Conservation (phyloP, 2,797 vertebrate genomes). For the Netta rufina region DNA sequence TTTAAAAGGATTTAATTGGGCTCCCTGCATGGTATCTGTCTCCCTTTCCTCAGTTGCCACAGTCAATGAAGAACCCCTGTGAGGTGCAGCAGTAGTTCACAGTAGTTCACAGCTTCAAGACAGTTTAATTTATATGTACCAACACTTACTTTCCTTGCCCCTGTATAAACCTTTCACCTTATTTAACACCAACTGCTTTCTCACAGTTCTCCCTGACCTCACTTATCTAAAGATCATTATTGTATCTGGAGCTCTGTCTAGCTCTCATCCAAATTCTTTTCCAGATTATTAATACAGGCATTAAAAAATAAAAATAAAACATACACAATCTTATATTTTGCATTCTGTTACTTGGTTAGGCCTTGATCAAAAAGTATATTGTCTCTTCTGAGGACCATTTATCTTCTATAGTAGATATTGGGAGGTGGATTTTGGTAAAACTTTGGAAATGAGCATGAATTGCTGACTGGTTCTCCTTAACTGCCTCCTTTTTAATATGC, state of each 20-base stretch:
- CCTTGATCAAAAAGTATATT: not conserved
- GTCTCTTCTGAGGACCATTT: not conserved
- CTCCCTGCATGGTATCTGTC: not conserved
- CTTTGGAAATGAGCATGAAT: not conserved
- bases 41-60: not conserved
- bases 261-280: not conserved
- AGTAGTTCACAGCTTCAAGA: not conserved
- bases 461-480: not conserved
- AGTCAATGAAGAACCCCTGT: not conserved
- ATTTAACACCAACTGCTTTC: not conserved
- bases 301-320: not conserved
- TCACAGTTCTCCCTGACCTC: not conserved
- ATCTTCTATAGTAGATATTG: not conserved
- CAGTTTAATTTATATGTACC: not conserved
- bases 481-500: not conserved
- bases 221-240: not conserved
- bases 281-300: not conserved
- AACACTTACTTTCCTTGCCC: not conserved
- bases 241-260: not conserved
- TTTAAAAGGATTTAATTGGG: not conserved
- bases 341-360: not conserved
- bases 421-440: not conserved
- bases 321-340: not conserved
- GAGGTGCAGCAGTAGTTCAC: not conserved
- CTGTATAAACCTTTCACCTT: not conserved